Evolutionary conservation across 2,797 vertebrate genomes (phyloP).

Genomic region (Remorina albescens): DNA sequence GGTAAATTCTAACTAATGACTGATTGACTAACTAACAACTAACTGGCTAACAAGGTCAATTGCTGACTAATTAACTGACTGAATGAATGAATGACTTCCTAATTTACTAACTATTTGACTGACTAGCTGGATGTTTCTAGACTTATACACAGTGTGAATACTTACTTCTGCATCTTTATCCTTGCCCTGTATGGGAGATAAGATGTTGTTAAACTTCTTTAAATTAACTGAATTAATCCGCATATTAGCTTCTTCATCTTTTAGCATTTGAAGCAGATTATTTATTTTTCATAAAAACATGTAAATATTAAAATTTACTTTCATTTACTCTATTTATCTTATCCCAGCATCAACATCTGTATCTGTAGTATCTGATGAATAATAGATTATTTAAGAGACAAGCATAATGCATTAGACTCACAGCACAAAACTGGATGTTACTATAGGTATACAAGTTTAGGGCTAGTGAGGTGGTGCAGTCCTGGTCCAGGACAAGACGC

Average conservation of each 20-base stretch:
- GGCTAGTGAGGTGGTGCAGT: slow-evolving; percentile 69
- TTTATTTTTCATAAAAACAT: too few relatives aligned
- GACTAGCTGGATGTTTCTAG: too few relatives aligned
- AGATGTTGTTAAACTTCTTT: slow-evolving; percentile 16
- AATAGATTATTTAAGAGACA: neutral
- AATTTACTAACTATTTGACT: too few relatives aligned
- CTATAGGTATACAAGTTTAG: slow-evolving; percentile 76
- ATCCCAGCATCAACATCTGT: neutral
- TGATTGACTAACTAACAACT: too few relatives aligned
- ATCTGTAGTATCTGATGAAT: neutral
- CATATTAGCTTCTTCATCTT: neutral
- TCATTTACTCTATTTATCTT: too few relatives aligned
- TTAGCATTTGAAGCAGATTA: neutral
- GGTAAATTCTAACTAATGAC: too few relatives aligned
- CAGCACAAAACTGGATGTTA: slow-evolving; percentile 64
- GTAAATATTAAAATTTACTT: too few relatives aligned
- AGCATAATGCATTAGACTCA: slow-evolving; percentile 63
- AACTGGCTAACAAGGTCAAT: too few relatives aligned
- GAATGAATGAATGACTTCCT: too few relatives aligned
- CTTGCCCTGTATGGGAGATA: slow-evolving; percentile 64
- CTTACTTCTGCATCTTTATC: slow-evolving; percentile 61
- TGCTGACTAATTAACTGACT: too few relatives aligned
- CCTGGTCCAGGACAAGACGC: slow-evolving; percentile 62
- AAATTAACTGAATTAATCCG: neutral
- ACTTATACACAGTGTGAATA: slow-evolving; percentile 28